phyloP scores from a whole-genome alignment of 2,113 vertebrate genomes.

The Climacteris rufus region DNA sequence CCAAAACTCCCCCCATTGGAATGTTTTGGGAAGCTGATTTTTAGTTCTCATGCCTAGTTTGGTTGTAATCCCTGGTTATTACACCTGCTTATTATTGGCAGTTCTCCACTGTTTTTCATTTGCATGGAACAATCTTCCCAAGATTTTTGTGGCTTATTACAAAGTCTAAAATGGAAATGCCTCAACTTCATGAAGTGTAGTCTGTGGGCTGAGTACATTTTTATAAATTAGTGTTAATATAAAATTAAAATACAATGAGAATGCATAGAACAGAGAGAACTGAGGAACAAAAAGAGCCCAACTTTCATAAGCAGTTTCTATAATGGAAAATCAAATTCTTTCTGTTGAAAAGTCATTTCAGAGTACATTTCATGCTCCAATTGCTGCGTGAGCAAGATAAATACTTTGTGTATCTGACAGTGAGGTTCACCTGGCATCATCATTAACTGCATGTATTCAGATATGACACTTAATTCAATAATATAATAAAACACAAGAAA shows the following conservation, averaged over 20 bases:
- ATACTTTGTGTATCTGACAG: neutral
- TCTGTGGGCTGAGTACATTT: neutral
- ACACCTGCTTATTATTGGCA: neutral
- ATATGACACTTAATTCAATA: neutral
- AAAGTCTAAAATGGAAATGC: neutral
- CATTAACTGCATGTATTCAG: neutral
- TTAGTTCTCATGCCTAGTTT: neutral
- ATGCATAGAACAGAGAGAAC: neutral
- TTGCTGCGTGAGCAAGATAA: neutral
- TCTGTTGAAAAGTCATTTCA: neutral
- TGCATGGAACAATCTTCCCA: neutral
- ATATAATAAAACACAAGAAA: neutral
- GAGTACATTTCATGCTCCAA: neutral
- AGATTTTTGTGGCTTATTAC: neutral
- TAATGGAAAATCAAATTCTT: neutral
- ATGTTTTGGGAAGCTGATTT: neutral
- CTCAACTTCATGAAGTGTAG: neutral
- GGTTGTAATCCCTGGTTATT: neutral
- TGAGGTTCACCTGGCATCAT: slow-evolving; percentile 31
- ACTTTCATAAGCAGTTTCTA: neutral
- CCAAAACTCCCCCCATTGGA: neutral
- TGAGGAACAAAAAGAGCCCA: neutral
- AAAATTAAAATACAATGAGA: slow-evolving; percentile 7
- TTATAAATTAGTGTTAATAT: neutral
- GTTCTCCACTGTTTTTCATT: neutral